phyloP scores from a whole-genome alignment of 2,797 vertebrate species.

The Rhodeus uyekii region DNA sequence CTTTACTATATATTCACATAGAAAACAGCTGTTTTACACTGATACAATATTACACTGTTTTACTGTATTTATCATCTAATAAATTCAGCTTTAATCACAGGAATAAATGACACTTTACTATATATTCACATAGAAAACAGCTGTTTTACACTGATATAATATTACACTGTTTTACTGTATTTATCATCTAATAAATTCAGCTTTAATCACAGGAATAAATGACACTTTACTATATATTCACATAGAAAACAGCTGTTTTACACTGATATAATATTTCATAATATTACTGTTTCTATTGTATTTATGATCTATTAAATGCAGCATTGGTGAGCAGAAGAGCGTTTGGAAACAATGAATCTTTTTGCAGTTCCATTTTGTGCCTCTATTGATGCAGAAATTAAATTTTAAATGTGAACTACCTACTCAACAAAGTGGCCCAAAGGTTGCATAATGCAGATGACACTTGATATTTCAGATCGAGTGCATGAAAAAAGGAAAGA shows the following conservation, averaged over 20 bases:
- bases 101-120: background rate
- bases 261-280: background rate
- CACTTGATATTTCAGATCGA: slow-evolving; percentile 18
- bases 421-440: slow-evolving; percentile 1
- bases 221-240: background rate
- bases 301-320: background rate
- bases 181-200: background rate
- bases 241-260: background rate
- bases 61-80: background rate
- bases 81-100: background rate
- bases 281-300: too few relatives aligned
- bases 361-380: background rate
- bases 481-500: slow-evolving; percentile 9
- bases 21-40: background rate
- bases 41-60: background rate
- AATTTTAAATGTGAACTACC: background rate
- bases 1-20: background rate
- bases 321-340: background rate
- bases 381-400: background rate
- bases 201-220: background rate
- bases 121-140: background rate
- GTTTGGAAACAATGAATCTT: background rate
- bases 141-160: background rate
- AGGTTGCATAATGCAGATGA: slow-evolving; percentile 22
- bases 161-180: background rate